phyloP scores from a whole-genome alignment of 1,140 invertebrate genomes.

The Drosophila triauraria region DNA sequence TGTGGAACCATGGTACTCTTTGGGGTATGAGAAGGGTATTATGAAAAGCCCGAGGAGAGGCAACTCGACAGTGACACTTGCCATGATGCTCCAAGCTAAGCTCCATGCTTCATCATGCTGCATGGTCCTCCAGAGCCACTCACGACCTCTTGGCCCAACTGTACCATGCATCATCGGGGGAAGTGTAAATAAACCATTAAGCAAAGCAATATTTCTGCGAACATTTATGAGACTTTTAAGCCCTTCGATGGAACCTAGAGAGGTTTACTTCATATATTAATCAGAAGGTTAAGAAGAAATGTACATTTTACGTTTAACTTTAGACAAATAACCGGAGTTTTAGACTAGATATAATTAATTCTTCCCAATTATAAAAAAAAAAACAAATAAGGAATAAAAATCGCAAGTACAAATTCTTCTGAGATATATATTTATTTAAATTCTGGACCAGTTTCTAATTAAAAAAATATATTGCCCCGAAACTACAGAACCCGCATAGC shows the following conservation, averaged over 20 bases:
- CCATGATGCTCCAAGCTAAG: conserved; percentile 2
- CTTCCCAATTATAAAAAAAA: too few species aligned
- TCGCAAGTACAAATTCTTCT: too few species aligned
- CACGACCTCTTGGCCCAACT: conserved; percentile 28
- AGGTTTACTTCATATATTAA: background rate
- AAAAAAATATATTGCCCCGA: background rate
- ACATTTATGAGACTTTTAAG: conserved; percentile 11
- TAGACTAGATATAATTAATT: too few species aligned
- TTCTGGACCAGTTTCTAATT: background rate
- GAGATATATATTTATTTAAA: background rate
- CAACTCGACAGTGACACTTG: conserved; percentile 14
- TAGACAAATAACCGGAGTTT: too few species aligned
- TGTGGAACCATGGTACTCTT: conserved; percentile 24
- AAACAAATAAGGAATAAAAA: too few species aligned
- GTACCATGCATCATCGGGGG: conserved; percentile 34
- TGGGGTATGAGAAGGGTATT: background rate
- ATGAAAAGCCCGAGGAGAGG: too few species aligned
- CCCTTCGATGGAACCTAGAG: too few species aligned
- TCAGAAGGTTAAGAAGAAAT: background rate
- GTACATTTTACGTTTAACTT: background rate
- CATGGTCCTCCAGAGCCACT: conserved; percentile 17
- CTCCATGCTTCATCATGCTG: background rate
- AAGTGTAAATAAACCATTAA: conserved; percentile 2
- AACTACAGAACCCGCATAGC: background rate
- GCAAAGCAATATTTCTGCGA: background rate